Percentiles rank a stretch among this genome's conserved stretches.
Evolutionary conservation across 2,113 vertebrate species (phyloP).

Genomic region (Bothrops jararaca): DNA sequence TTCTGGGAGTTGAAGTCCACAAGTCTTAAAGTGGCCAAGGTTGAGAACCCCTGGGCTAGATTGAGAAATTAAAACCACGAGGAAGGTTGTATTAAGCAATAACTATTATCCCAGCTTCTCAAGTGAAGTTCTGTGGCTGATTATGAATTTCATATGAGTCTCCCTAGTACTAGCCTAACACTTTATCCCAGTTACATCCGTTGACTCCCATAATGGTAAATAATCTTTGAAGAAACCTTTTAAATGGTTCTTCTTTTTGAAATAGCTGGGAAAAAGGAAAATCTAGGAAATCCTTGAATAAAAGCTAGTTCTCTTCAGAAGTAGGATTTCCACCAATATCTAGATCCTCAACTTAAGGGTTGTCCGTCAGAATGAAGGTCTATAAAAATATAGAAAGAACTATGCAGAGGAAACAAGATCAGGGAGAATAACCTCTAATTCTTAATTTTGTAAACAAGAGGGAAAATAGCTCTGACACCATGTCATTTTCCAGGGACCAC

Average conservation of each 20-base stretch:
- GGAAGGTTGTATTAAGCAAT: background rate
- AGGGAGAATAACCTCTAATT: background rate
- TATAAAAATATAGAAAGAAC: background rate
- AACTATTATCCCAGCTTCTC: background rate
- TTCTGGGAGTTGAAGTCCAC: too few species aligned
- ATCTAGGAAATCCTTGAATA: background rate
- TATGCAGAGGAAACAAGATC: background rate
- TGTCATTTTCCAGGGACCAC: conserved; percentile 10
- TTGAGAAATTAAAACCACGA: background rate
- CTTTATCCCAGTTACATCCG: background rate
- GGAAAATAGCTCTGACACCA: background rate
- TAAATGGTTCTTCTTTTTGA: background rate
- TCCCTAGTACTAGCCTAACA: background rate
- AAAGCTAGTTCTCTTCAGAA: background rate
- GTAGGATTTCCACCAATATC: background rate
- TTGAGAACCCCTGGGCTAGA: too few species aligned
- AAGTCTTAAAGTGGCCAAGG: too few species aligned
- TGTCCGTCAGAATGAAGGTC: background rate
- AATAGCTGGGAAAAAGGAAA: background rate
- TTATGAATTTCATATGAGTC: background rate
- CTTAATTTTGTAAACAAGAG: conserved; percentile 1
- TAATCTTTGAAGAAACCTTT: background rate
- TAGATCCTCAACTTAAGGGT: background rate
- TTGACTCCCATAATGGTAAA: background rate
- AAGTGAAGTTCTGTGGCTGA: background rate